phyloP scores from a whole-genome alignment of 92 coral and sea anemone species.

The Umimayanthus kanabou region DNA sequence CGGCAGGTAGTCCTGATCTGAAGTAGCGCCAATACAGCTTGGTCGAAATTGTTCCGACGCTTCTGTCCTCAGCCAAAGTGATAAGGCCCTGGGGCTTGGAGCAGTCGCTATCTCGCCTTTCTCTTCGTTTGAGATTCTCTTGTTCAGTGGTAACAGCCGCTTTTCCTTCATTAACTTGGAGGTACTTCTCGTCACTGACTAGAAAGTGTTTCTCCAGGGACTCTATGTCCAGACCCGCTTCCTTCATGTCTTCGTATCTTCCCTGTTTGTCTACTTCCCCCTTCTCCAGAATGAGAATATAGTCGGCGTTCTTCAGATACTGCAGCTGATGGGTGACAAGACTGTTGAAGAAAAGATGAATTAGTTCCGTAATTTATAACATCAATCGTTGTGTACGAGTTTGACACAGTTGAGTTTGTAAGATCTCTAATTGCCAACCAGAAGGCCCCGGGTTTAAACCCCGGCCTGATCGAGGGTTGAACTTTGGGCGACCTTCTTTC shows the following conservation, averaged over 20 bases:
- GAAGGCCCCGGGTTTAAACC: too few species aligned
- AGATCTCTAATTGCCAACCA: too few species aligned
- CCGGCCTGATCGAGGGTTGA: too few species aligned
- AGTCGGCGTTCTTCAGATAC: slow-evolving; percentile 82
- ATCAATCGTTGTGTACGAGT: too few species aligned
- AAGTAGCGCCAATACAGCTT: slow-evolving; percentile 82
- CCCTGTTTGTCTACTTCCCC: slow-evolving; percentile 77
- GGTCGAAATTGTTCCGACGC: slow-evolving; percentile 82
- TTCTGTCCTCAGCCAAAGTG: slow-evolving; percentile 72
- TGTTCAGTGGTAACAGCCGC: slow-evolving; percentile 54
- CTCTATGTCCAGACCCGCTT: slow-evolving; percentile 83
- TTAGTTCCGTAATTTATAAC: not conserved
- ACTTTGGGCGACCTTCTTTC: too few species aligned
- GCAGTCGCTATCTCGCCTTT: slow-evolving; percentile 70
- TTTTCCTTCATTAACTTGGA: slow-evolving; percentile 65
- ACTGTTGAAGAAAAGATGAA: slow-evolving; percentile 12
- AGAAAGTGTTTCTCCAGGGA: slow-evolving; percentile 81
- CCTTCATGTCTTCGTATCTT: slow-evolving; percentile 70
- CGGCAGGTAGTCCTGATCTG: slow-evolving; percentile 77
- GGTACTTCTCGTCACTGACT: slow-evolving; percentile 73
- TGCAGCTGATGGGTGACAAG: slow-evolving; percentile 91
- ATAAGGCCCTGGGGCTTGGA: slow-evolving; percentile 63
- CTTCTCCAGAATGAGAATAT: slow-evolving; percentile 77
- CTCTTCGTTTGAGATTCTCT: slow-evolving; percentile 57
- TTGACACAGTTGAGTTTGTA: too few species aligned